Percentiles rank a stretch among this genome's conserved stretches.
phyloP scores from a whole-genome alignment of 2,797 vertebrate species.

The Babyrousa celebensis region DNA sequence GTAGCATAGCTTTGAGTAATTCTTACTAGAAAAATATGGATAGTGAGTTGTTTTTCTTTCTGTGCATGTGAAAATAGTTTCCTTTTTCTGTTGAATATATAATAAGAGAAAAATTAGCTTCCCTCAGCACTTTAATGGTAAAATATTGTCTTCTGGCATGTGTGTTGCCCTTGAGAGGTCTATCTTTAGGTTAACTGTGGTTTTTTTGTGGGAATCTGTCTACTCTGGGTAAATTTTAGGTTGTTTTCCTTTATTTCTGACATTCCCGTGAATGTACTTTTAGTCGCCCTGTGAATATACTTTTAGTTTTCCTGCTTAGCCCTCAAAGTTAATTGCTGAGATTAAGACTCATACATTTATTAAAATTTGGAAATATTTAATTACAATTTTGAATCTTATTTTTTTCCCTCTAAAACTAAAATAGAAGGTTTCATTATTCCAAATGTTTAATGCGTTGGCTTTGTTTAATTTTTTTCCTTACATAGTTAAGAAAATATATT shows the following conservation, averaged over 20 bases:
- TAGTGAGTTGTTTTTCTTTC: background rate
- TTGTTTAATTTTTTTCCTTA: background rate
- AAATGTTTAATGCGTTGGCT: background rate
- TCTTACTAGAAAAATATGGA: background rate
- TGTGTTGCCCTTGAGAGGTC: background rate
- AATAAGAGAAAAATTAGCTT: background rate
- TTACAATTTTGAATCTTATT: background rate
- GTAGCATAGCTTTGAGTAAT: background rate
- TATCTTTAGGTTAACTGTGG: background rate
- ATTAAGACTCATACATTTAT: constrained; percentile 8
- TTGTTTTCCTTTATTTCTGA: background rate
- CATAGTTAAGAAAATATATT: background rate
- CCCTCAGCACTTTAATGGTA: background rate
- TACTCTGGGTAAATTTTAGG: background rate
- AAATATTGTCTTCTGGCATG: background rate
- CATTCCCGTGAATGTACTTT: background rate
- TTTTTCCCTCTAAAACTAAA: background rate
- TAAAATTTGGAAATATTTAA: background rate
- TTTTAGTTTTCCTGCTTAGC: background rate
- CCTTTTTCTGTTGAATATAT: background rate
- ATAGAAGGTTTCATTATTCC: constrained; percentile 25
- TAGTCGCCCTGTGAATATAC: background rate
- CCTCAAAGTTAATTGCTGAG: constrained; percentile 12
- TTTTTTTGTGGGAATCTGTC: background rate
- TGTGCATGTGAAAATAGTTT: background rate